These are phyloP conservation scores for Pteropus alecto DNA, from an alignment of 2,113 vertebrate genomes.

Conservation along the genomic window DNA sequence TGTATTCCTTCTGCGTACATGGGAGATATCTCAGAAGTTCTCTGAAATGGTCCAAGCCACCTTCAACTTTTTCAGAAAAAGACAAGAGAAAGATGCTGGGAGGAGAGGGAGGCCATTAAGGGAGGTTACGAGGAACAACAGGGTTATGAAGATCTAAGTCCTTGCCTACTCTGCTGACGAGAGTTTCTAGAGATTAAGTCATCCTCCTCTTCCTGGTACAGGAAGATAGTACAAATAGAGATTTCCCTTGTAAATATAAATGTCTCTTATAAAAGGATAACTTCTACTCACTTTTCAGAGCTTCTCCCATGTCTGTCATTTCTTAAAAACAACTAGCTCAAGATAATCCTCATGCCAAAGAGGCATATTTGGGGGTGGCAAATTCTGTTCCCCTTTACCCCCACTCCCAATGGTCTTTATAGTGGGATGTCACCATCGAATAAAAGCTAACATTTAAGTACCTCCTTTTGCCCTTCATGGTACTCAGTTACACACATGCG, in stretches of 20 bases:
- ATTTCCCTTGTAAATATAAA: background rate
- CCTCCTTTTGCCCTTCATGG: background rate
- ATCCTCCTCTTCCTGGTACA: background rate
- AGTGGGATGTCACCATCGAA: background rate
- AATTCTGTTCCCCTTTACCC: background rate
- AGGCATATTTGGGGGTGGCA: background rate
- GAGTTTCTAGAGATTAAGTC: background rate
- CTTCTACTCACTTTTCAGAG: background rate
- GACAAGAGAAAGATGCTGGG: background rate
- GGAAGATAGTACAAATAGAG: background rate
- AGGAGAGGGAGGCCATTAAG: background rate
- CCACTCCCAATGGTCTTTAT: fast-evolving
- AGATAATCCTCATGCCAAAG: background rate
- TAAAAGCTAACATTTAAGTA: background rate
- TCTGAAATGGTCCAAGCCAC: background rate
- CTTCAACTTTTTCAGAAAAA: background rate
- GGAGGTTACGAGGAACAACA: background rate
- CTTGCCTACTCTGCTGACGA: background rate
- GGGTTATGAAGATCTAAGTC: background rate
- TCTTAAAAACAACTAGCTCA: background rate
- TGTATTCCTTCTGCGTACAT: background rate
- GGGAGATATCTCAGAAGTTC: too few relatives aligned
- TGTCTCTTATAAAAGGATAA: background rate
- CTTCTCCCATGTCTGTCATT: background rate
- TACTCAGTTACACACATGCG: background rate